Conservation (phyloP, 1,140 invertebrate species). For the Drosophila mauritiana region DNA sequence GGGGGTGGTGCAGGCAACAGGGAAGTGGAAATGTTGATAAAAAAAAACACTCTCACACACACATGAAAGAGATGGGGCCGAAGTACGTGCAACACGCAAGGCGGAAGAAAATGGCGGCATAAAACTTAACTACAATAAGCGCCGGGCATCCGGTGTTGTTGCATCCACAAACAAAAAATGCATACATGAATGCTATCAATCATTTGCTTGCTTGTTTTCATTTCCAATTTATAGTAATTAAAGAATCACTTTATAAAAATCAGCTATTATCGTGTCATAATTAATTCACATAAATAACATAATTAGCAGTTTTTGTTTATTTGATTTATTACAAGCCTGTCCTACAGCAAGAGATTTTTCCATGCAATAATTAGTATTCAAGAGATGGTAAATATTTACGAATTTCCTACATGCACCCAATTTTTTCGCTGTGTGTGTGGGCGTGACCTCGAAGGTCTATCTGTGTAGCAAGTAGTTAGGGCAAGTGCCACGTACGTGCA, state of each 20-base stretch:
- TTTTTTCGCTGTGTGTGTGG: conserved; percentile 5
- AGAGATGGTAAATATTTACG: not conserved
- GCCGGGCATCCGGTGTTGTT: conserved; percentile 34
- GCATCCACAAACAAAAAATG: conserved; percentile 4
- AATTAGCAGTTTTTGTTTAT: no score
- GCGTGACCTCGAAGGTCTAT: conserved; percentile 23
- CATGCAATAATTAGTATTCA: no score
- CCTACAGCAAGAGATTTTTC: no score
- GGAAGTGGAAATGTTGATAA: not conserved
- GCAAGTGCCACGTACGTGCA: conserved; percentile 69
- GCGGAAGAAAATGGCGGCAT: conserved; percentile 69
- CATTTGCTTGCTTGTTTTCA: no score
- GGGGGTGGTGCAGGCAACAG: conserved; percentile 5
- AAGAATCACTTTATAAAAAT: no score
- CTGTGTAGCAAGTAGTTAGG: conserved; percentile 65
- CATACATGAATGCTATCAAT: no score
- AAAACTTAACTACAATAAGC: conserved; percentile 77
- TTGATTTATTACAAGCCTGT: no score
- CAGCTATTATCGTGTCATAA: no score
- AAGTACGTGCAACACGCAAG: conserved; percentile 68
- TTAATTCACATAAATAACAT: no score
- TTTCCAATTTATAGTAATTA: no score
- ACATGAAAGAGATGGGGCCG: not conserved
- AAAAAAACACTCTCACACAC: conserved; percentile 1
- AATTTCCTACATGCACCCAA: not conserved